Conservation (phyloP, 2,888 invertebrate genomes). For the Hypselothyrea guttata region DNA sequence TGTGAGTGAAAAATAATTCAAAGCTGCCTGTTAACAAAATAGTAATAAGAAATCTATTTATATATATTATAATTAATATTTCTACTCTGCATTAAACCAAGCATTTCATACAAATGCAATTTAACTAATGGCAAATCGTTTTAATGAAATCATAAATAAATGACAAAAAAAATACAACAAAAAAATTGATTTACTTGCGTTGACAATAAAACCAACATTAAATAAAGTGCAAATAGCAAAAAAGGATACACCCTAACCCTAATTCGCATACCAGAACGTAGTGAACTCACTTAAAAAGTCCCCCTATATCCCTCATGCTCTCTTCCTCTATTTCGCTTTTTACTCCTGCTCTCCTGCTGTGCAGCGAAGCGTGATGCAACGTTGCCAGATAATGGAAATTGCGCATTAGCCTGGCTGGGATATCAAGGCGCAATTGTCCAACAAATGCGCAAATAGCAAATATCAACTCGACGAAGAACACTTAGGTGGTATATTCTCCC, state of each 20-base stretch:
- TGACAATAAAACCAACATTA: conserved; percentile 57
- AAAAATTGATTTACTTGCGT: conserved; percentile 65
- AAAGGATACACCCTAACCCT: conserved; percentile 37
- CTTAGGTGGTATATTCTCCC: neutral
- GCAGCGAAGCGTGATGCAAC: conserved; percentile 44
- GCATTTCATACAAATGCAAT: conserved; percentile 32
- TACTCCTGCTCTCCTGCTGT: conserved; percentile 2
- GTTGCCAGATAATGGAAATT: conserved; percentile 35
- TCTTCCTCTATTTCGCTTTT: neutral
- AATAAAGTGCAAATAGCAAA: conserved; percentile 58
- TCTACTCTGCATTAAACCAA: neutral
- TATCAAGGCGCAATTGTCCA: conserved; percentile 31
- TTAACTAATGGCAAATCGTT: conserved; percentile 53
- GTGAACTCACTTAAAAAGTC: conserved; percentile 39
- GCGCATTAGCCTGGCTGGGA: conserved; percentile 51
- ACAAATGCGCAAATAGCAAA: conserved; percentile 26
- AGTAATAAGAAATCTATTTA: no score
- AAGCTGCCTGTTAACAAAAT: no score
- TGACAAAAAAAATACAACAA: conserved; percentile 16
- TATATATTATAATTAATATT: neutral
- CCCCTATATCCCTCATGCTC: no score
- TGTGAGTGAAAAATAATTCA: no score
- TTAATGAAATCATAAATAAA: conserved; percentile 66
- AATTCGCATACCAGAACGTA: conserved; percentile 29
- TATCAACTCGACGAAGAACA: neutral